Evolutionary conservation across 2,797 vertebrate genomes (phyloP), one percentile per base, ranked within the genome.

Genomic region (Odontamblyopus rebecca): DNA sequence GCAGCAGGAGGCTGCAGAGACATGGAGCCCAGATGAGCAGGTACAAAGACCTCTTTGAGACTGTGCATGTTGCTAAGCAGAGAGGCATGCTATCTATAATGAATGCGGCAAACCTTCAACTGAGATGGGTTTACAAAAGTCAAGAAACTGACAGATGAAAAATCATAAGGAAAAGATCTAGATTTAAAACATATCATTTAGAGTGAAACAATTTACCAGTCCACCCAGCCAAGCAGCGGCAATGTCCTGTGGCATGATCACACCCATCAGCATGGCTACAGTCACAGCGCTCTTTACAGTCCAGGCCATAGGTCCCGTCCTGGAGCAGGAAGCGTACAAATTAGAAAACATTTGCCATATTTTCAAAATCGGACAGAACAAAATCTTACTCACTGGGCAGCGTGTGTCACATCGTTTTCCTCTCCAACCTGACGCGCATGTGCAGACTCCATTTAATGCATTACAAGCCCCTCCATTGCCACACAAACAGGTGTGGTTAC

Each of bases 251-350:
- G 32, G 93, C 88, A 53, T 96, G 93, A 69, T 99, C 95, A 77
- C 98, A 99, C n/a, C 97, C 97, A 0, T 99, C 96, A 0, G 97
- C 97, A 1, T 98, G 96, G 81, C 96, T 98, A 82, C 98, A 99
- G 90, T 99, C 97, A 75, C 98, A 99, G 65, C 95, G 96, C 75
- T 98, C 96, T 1, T 85, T 93, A 63, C 97, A 99, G 74, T 94
- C 94, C 88, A 98, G 87, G 35, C 98, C 98, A 0, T 97, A 99
- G 0, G 94, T 95, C 2, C 98, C 97, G 0, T 97, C 97, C 98
- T 99, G 87, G 69, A 75, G 61, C 71, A 29, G 53, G 7, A 69
- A 30, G 11, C 13, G 53, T 5, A 63, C 23, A 65, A n/a, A 5
- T 44, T 15, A 44, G 6, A 65, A 48, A 44, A 8, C 41, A 44